These are phyloP conservation scores for Microtus richardsoni DNA, from an alignment of 2,113 vertebrate species.

Conservation along the genomic window DNA sequence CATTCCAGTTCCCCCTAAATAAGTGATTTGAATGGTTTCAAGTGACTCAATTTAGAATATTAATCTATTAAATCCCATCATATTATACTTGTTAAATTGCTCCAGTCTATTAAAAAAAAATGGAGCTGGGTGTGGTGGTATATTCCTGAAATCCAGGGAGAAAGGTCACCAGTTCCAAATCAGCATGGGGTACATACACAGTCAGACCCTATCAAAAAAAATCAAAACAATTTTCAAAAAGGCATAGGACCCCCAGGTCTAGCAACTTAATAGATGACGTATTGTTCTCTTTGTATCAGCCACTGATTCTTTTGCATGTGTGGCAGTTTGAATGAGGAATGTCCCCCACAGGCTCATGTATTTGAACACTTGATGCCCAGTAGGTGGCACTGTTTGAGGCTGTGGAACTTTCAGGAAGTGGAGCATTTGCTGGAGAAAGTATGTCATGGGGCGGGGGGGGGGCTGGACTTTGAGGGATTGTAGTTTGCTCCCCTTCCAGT, in stretches of 20 bases:
- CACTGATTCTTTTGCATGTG: neutral
- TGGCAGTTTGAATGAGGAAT: neutral
- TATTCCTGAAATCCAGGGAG: neutral
- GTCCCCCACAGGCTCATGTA: neutral
- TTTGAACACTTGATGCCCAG: neutral
- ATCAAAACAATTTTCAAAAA: neutral
- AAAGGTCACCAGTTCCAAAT: neutral
- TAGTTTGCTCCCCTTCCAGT: neutral
- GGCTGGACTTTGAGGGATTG: neutral
- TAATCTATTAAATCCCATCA: neutral
- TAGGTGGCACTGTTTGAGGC: neutral
- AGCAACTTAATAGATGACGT: neutral
- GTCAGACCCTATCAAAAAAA: neutral
- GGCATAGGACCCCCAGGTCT: neutral
- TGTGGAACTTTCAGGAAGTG: neutral
- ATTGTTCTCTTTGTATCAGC: neutral
- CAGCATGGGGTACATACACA: neutral
- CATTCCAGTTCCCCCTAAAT: neutral
- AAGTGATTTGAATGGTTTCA: neutral
- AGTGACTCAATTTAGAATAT: neutral
- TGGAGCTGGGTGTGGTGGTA: neutral
- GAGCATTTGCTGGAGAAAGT: neutral
- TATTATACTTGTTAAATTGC: neutral
- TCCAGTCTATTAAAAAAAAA: neutral
- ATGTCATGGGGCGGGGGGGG: neutral